Conservation (phyloP, 2,113 vertebrate genomes). For the Tupaia tana region DNA sequence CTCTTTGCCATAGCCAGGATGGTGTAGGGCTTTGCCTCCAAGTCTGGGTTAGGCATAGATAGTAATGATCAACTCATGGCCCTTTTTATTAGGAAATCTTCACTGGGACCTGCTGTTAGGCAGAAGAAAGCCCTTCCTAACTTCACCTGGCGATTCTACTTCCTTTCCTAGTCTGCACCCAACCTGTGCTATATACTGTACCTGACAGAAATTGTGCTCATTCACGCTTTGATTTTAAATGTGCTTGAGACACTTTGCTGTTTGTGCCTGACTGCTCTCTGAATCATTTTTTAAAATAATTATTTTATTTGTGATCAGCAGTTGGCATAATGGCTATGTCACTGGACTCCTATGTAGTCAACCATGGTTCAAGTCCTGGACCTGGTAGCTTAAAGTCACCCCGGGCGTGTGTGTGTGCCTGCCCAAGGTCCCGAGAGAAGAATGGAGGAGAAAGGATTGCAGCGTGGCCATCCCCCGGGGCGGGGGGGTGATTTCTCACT, state of each 20-base stretch:
- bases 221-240: background rate
- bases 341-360: no score
- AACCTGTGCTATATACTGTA: rapidly evolving
- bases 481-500: no score
- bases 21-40: background rate
- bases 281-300: background rate
- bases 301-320: background rate
- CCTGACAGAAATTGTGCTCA: background rate
- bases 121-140: background rate
- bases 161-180: background rate
- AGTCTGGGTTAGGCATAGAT: background rate
- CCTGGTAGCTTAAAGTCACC: no score
- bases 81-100: background rate
- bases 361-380: no score
- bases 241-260: background rate
- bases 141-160: rapidly evolving
- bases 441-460: no score
- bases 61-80: background rate
- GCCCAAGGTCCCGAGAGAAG: no score
- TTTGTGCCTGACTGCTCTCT: background rate
- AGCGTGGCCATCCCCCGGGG: no score
- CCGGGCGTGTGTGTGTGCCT: no score
- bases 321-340: no score
- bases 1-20: background rate
- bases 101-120: background rate